A percentile compares a stretch with the other conserved stretches of the same genome.
phyloP scores from a whole-genome alignment of 1,140 invertebrate species.

The Tribolium castaneum region DNA sequence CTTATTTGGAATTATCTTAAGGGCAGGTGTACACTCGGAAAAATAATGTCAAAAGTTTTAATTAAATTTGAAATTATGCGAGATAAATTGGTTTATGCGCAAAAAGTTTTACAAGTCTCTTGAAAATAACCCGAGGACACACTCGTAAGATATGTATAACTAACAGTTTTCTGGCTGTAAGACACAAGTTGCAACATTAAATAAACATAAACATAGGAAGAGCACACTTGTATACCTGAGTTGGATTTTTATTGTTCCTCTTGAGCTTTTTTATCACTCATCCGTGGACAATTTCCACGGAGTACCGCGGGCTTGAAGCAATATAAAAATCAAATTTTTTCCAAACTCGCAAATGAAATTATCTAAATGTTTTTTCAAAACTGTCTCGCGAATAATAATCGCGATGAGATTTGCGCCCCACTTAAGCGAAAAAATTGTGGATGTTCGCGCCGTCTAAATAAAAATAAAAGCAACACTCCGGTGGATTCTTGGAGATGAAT shows the following conservation, averaged over 20 bases:
- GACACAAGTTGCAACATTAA: constrained; percentile 29
- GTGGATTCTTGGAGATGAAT: constrained; percentile 44
- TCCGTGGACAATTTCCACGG: background rate
- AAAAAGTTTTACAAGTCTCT: constrained; percentile 18
- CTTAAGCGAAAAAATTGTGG: background rate
- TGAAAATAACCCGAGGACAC: constrained; percentile 21
- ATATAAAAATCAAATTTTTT: constrained; percentile 28
- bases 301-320: background rate
- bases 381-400: background rate
- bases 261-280: constrained; percentile 34
- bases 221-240: constrained; percentile 25
- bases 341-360: constrained; percentile 7
- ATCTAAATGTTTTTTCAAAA: background rate
- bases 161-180: constrained; percentile 29
- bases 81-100: constrained; percentile 24
- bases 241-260: constrained; percentile 30
- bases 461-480: constrained; percentile 18
- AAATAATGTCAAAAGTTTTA: constrained; percentile 21
- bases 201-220: constrained; percentile 31
- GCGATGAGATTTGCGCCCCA: background rate
- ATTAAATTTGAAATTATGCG: constrained; percentile 26
- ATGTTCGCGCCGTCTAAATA: background rate
- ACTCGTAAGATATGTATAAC: constrained; percentile 28
- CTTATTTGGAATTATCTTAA: constrained; percentile 11
- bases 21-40: background rate